Conservation (phyloP, 2,113 vertebrate species). For the Hemiprocne comata region DNA sequence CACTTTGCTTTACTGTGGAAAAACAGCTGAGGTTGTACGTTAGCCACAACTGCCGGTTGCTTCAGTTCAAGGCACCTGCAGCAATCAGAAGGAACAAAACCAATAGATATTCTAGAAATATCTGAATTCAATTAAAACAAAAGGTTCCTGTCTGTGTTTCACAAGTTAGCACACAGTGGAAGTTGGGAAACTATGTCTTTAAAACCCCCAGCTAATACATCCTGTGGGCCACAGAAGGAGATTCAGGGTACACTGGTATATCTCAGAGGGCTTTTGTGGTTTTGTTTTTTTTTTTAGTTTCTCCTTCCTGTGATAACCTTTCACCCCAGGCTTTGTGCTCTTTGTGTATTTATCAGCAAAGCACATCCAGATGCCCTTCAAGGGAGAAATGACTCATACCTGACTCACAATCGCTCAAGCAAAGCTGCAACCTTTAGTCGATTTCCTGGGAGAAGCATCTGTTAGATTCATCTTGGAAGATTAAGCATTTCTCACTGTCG, state of each 20-base stretch:
- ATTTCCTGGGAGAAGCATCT: slow-evolving; percentile 75
- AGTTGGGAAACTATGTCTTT: background rate
- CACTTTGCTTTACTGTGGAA: background rate
- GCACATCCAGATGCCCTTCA: slow-evolving; percentile 68
- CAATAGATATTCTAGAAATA: background rate
- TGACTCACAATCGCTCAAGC: slow-evolving; percentile 69
- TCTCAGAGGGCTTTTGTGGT: background rate
- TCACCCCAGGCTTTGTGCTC: slow-evolving; percentile 61
- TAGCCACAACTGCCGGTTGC: background rate
- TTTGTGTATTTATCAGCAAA: slow-evolving; percentile 66
- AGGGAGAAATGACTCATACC: slow-evolving; percentile 73
- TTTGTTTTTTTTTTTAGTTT: background rate
- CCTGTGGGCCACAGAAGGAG: background rate
- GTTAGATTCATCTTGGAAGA: slow-evolving; percentile 59
- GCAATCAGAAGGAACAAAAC: background rate
- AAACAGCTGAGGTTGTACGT: background rate
- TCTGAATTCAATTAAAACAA: background rate
- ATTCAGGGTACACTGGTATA: background rate
- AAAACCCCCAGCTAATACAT: background rate
- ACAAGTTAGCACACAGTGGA: background rate
- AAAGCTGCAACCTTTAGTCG: slow-evolving; percentile 71
- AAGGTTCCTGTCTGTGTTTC: background rate
- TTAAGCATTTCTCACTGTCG: slow-evolving; percentile 63
- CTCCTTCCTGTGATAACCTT: slow-evolving; percentile 59
- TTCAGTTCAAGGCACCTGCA: background rate